Evolutionary conservation across 2,113 vertebrate genomes (phyloP), one percentile per base, ranked within the genome.

Genomic region (Rhea pennata): DNA sequence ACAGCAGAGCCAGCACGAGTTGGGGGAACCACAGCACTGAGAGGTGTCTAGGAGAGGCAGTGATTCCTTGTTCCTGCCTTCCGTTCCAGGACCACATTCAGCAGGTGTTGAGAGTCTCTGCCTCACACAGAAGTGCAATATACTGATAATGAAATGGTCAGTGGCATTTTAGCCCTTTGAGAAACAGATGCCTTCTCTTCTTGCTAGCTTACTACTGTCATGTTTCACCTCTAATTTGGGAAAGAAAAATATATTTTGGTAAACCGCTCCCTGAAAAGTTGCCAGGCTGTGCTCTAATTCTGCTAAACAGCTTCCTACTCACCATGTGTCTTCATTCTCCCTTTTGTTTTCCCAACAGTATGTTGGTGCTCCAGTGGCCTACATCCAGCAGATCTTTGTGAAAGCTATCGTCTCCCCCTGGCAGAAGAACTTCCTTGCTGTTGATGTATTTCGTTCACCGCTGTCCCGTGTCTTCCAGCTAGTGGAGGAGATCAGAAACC

Each of bases 331-430:
- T 54, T 48, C 62, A 2, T 53, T 76, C 65, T 84, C 39, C 48
- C 27, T 44, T 61, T 72, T 71, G 15, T 9, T 90, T 22, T 62
- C 70, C 78, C 88, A 1, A 4, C 94, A 99, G 99, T 99, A 99
- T 15, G 98, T 98, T 1, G 99, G 99, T 3, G 98, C 98, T 84
- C 99, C 99, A 0, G 99, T 99, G 58, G 99, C 99, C 65, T 99
- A 99, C 93, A 98, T 99, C 93, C 99, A 99, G 98, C 99, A 99
- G 98, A 98, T 99, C 92, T 90, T 99, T 67, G 99, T 99, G 88
- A 99, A 99, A 95, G 98, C 99, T 10, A 99, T 98, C 0, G 99
- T 99, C 74, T 99, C 99, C 80, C 99, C 99, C 2, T 99, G 99
- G 99, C 99, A 99, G 94, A 99, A 97, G 98, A 98, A 98, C 91